Evolutionary conservation across 2,113 vertebrate genomes (phyloP), one percentile per base, ranked within the genome.

Genomic region (Centropus unirufus): DNA sequence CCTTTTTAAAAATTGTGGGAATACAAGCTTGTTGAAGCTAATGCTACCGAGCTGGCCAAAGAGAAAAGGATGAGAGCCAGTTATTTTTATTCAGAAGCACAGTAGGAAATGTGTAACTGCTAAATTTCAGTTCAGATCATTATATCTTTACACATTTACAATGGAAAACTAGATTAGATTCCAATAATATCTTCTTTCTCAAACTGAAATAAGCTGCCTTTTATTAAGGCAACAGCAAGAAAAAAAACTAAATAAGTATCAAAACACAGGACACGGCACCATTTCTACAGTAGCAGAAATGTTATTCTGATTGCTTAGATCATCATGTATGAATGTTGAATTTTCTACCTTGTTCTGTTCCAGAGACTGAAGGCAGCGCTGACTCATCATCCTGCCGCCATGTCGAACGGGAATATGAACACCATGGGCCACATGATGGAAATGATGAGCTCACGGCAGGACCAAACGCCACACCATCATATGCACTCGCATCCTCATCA

Each of bases 341-440:
- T 94, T 79, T 78, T 93, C 62, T 89, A 83, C 78, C 83, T 89
- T 93, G 68, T 85, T 98, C 91, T 97, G 26, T 98, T 97, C 19
- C 98, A 99, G 99, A 99, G 99, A 97, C 96, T 99, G 98, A 99
- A 99, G 97, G 99, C 99, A 72, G 99, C 99, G 4, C 96, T 99
- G 97, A 98, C 98, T 78, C 99, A 99, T 90, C 99, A 99, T 94
- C 99, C 99, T n/a, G 99, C 98, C 18, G 90, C 99, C 97, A 99
- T 99, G 97, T 97, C 99, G 2, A 99, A 99, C 3, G 99, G 99
- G 94, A 99, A 98, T 95, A 99, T 99, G 99, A 99, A 98, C 97
- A 98, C 98, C 96, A 99, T 99, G 99, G 99, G 99, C 86, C 99
- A 99, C 97, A 99, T 99, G 99, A 99, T 99, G 99, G 99, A 99